Conservation (phyloP, 2,113 vertebrate species). For the Mesoclemmys tuberculata region DNA sequence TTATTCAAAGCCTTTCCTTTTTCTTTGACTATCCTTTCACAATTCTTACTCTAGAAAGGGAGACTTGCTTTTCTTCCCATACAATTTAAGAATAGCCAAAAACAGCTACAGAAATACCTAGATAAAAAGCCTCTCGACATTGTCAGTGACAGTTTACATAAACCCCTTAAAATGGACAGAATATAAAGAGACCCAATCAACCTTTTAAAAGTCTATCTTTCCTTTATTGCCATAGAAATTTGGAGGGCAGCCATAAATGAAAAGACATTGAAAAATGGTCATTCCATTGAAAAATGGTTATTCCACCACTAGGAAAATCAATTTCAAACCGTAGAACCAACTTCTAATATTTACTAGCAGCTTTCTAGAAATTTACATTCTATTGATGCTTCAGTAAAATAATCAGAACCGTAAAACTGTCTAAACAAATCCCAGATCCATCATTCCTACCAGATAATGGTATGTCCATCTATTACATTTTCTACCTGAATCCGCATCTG, state of each 20-base stretch:
- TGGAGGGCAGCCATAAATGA: neutral
- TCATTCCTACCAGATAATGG: neutral
- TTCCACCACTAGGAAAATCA: neutral
- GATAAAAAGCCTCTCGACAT: slow-evolving; percentile 33
- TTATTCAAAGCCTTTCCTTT: slow-evolving; percentile 52
- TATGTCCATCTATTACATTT: neutral
- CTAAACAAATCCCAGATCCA: neutral
- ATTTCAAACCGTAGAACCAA: neutral
- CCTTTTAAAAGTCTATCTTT: slow-evolving; percentile 17
- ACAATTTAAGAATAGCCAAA: slow-evolving; percentile 1
- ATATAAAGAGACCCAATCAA: slow-evolving; percentile 12
- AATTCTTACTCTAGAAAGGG: slow-evolving; percentile 18
- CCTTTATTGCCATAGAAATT: slow-evolving; percentile 4
- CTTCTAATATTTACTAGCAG: neutral
- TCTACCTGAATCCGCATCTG: neutral
- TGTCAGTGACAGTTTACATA: slow-evolving; percentile 1
- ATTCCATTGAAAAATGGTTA: neutral
- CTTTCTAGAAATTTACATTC: neutral
- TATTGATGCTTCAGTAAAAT: neutral
- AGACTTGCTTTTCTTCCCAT: slow-evolving; percentile 28
- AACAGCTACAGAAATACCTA: neutral
- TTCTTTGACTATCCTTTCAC: slow-evolving; percentile 30
- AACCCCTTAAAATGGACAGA: slow-evolving; percentile 24
- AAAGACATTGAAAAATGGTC: slow-evolving; percentile 37
- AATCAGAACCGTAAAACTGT: neutral